These are phyloP conservation scores for Artibeus jamaicensis DNA, from an alignment of 2,797 vertebrate genomes.

Conservation along the genomic window DNA sequence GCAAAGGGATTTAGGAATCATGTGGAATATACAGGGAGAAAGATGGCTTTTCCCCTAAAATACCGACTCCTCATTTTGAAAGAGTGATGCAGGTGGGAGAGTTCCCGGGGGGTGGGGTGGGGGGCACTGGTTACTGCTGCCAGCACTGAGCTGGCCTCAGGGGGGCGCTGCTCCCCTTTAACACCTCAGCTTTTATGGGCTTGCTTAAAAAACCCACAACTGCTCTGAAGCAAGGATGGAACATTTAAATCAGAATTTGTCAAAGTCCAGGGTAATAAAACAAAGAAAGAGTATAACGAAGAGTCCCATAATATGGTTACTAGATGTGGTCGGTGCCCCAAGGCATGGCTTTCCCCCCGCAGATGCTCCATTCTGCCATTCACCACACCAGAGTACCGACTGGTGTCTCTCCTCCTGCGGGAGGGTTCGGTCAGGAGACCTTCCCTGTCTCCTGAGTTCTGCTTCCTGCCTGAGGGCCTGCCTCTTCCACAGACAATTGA, in stretches of 20 bases:
- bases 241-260: background rate
- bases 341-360: background rate
- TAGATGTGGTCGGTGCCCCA: background rate
- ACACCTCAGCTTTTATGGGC: background rate
- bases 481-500: background rate
- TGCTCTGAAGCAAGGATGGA: background rate
- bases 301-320: background rate
- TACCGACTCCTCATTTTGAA: background rate
- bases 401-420: background rate
- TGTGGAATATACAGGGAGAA: background rate
- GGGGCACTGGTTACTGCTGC: background rate
- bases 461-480: background rate
- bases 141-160: background rate
- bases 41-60: background rate
- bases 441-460: background rate
- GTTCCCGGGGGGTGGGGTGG: fast-evolving
- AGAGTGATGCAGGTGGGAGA: background rate
- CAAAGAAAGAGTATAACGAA: background rate
- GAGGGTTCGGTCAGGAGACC: background rate
- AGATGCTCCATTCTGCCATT: background rate
- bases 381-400: background rate
- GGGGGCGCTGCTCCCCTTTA: slow-evolving; percentile 1
- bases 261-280: background rate
- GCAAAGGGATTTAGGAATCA: background rate
- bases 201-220: background rate